These are phyloP conservation scores for Torymus aiolomorphi DNA, from an alignment of 2,888 invertebrate genomes.

Conservation along the genomic window DNA sequence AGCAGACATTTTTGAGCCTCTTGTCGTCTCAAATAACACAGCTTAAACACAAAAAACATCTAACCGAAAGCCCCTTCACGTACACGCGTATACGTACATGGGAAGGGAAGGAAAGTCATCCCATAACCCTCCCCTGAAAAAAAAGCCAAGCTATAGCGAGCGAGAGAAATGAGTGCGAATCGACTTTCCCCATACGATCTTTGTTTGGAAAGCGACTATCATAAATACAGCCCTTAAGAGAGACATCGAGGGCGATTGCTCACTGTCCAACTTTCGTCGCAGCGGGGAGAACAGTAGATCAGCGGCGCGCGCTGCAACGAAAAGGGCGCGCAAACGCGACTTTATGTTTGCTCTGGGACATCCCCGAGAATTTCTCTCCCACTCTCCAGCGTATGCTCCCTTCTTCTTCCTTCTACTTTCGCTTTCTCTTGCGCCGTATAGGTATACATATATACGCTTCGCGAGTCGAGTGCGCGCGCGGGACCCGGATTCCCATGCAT, in stretches of 20 bases:
- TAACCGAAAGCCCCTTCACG: background rate
- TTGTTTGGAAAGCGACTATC: slow-evolving; percentile 29
- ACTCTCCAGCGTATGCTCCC: background rate
- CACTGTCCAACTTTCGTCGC: slow-evolving; percentile 45
- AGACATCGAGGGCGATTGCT: slow-evolving; percentile 45
- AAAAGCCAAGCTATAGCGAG: background rate
- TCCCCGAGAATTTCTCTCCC: slow-evolving; percentile 1
- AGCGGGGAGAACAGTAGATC: slow-evolving; percentile 16
- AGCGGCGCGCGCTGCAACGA: background rate
- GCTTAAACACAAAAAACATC: background rate
- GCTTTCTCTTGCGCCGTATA: background rate
- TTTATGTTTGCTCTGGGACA: slow-evolving; percentile 36
- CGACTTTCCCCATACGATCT: slow-evolving; percentile 23
- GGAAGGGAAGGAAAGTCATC: slow-evolving; percentile 8
- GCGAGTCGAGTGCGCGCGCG: too few species aligned
- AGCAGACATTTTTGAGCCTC: background rate
- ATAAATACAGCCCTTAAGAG: slow-evolving; percentile 46
- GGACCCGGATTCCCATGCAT: slow-evolving; percentile 31
- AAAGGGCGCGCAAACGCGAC: background rate
- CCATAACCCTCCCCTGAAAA: slow-evolving; percentile 5
- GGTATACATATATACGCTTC: background rate
- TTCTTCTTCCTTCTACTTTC: background rate
- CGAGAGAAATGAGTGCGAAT: slow-evolving; percentile 30
- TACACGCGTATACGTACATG: background rate
- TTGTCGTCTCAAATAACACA: slow-evolving; percentile 2